Percentiles rank a stretch among this genome's conserved stretches.
Evolutionary conservation across 2,888 invertebrate species (phyloP).

Genomic region (Gari tellinella): DNA sequence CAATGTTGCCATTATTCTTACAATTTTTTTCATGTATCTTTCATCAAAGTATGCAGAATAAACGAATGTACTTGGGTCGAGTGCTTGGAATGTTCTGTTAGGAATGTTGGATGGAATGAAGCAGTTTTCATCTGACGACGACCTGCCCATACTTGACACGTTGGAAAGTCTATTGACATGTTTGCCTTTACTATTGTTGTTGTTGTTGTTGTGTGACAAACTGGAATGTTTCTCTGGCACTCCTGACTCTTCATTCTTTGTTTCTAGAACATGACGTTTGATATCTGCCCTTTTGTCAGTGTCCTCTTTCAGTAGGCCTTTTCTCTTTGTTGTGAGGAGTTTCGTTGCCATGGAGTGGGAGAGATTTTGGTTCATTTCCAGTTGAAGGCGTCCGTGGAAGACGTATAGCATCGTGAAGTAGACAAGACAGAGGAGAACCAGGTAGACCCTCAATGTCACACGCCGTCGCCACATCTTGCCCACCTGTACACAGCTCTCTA

Average conservation of each 20-base stretch:
- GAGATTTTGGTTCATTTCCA: slow-evolving; percentile 44
- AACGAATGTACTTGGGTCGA: slow-evolving; percentile 59
- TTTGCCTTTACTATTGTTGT: too few relatives aligned
- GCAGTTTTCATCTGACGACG: slow-evolving; percentile 25
- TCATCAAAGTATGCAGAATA: slow-evolving; percentile 80
- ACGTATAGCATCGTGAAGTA: slow-evolving; percentile 67
- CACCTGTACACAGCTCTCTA: slow-evolving; percentile 11
- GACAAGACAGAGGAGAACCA: slow-evolving; percentile 60
- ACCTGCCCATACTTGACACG: too few relatives aligned
- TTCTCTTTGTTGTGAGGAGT: too few relatives aligned
- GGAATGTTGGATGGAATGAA: slow-evolving; percentile 46
- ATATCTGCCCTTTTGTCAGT: too few relatives aligned
- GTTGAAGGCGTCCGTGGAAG: slow-evolving; percentile 70
- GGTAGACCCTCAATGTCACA: slow-evolving; percentile 45
- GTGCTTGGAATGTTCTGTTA: slow-evolving; percentile 57
- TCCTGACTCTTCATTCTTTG: too few relatives aligned
- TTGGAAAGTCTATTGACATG: too few relatives aligned
- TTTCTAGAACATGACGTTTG: too few relatives aligned
- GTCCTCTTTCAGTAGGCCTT: too few relatives aligned
- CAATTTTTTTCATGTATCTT: slow-evolving; percentile 57
- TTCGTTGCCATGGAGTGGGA: neutral
- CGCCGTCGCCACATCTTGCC: neutral
- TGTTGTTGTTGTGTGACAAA: too few relatives aligned
- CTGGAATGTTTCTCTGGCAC: too few relatives aligned
- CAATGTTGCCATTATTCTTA: slow-evolving; percentile 69